Conservation (phyloP, 2,113 vertebrate genomes). For the Sinocyclocheilus grahami region DNA sequence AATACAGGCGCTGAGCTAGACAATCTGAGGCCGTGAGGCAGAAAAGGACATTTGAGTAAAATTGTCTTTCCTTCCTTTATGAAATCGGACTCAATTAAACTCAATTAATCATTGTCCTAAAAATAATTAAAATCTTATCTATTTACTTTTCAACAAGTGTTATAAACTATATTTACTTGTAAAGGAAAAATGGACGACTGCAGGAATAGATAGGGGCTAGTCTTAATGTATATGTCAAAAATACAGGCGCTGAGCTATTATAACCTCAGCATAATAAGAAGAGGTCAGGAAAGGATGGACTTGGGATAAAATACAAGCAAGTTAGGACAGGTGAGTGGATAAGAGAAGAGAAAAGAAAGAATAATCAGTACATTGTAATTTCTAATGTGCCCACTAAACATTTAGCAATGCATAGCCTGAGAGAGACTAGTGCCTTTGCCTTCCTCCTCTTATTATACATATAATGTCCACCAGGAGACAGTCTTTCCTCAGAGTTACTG, state of each 20-base stretch:
- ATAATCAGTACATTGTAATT: slow-evolving; percentile 11
- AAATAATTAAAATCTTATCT: neutral
- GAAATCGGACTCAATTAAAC: neutral
- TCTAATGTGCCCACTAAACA: neutral
- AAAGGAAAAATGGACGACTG: neutral
- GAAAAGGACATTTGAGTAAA: slow-evolving; percentile 7
- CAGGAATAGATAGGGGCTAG: neutral
- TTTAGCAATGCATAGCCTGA: neutral
- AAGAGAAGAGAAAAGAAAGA: slow-evolving; percentile 42
- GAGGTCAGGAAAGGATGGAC: slow-evolving; percentile 41
- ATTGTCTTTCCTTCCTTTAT: neutral
- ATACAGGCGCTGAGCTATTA: neutral
- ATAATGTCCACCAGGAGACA: neutral
- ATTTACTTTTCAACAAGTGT: neutral
- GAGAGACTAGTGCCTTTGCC: neutral
- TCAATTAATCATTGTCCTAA: neutral
- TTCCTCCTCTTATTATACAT: neutral
- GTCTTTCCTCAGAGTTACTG: neutral
- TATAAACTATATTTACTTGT: neutral
- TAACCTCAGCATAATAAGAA: neutral
- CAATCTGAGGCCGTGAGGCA: slow-evolving; percentile 19
- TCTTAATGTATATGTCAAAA: neutral
- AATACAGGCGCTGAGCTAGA: neutral
- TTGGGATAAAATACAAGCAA: slow-evolving; percentile 47
- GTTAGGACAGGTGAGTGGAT: slow-evolving; percentile 40